Evolutionary conservation across 92 coral and sea anemone genomes (phyloP), one percentile per base, ranked within the genome.

Genomic region (Anthopleura xanthogrammica): DNA sequence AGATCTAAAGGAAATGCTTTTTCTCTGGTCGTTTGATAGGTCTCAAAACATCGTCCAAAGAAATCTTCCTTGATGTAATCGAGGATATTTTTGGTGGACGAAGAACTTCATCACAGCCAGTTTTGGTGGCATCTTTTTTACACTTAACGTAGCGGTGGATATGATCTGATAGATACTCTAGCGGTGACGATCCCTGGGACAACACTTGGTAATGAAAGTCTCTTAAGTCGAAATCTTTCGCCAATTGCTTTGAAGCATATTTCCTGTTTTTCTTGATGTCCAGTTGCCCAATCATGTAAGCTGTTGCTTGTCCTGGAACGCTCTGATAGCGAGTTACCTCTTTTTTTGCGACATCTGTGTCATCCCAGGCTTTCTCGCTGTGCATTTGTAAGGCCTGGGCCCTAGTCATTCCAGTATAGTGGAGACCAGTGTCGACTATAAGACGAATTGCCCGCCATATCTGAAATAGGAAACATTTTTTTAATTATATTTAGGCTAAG

Each of bases 271-370:
- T 62, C 29, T 80, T 70, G 88, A 94, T 75, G 52, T 85, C 92
- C 29, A 90, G 55, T 66, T 92, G 92, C 0, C 98, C 98, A 62
- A 94, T 74, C 92, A 90, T 94, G 80, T 94, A 94, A 29, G 93
- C 89, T 50, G 98, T 94, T 2, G 98, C 94, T 83, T 94, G 98
- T 2, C 98, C 95, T 13, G 98, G 90, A 55, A 82, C 83, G 50
- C 95, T 92, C 91, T 91, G 94, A 89, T 94, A 94, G 55, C 98
- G 95, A 65, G 98, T 94, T 39, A 94, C 94, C 82, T 94, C 89
- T 41, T 82, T 91, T 42, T 90, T 78, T 29, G 89, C 87, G 68
- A 87, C 83, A 80, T 91, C 92, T 41, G 88, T 82, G 76, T 84
- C 89, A 12, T 91, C 95, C 95, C 92, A 86, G 12, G 90, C 95